Evolutionary conservation across 2,797 vertebrate genomes (phyloP).

Genomic region (Eurystomus glaucurus): DNA sequence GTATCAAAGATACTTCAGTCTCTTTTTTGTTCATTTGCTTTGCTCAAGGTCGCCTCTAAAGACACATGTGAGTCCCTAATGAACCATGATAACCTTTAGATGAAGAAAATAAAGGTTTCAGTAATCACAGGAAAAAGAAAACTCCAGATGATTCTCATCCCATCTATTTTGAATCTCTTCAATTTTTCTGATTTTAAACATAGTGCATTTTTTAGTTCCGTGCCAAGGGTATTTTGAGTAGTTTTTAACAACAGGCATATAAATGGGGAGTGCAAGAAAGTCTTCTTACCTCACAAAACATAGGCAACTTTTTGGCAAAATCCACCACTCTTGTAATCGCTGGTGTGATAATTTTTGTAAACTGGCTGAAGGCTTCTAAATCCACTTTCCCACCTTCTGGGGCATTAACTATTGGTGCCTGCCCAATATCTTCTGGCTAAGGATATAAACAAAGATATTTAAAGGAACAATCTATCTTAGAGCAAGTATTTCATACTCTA

Average conservation of each 20-base stretch:
- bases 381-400: constrained; percentile 98
- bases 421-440: constrained; percentile 97
- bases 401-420: constrained; percentile 92
- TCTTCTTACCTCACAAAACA: constrained; percentile 97
- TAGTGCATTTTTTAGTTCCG: background rate
- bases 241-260: constrained; percentile 4
- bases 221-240: background rate
- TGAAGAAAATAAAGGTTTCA: background rate
- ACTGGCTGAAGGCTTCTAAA: constrained; percentile 99
- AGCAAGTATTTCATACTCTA: background rate
- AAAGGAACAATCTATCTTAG: constrained; percentile 55
- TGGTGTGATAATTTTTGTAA: constrained; percentile 99
- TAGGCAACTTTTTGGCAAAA: constrained; percentile 99
- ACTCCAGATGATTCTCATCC: background rate
- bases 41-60: background rate
- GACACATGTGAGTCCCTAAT: background rate
- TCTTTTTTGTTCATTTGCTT: background rate
- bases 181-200: background rate
- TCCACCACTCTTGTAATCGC: constrained; percentile 99
- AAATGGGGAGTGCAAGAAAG: constrained; percentile 15
- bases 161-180: background rate
- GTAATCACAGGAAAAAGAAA: background rate
- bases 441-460: constrained; percentile 90
- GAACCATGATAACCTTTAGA: background rate
- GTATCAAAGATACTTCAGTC: background rate